These are phyloP conservation scores for Ochropacha duplaris DNA, from an alignment of 2,888 invertebrate genomes.

Conservation along the genomic window DNA sequence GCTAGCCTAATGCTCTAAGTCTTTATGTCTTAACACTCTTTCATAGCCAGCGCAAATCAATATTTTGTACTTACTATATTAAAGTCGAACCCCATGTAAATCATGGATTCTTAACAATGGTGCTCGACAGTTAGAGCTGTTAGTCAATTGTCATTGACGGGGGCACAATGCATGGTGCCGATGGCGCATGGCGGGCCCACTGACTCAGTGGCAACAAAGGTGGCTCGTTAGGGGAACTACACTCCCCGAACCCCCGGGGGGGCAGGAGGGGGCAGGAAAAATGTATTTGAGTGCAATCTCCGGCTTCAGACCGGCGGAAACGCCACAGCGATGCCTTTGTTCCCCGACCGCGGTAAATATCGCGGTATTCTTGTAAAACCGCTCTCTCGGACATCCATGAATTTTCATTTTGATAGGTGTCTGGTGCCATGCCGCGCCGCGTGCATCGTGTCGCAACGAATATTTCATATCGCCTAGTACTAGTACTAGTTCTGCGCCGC, in stretches of 20 bases:
- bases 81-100: not conserved
- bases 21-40: not conserved
- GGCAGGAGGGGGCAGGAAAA: constrained; percentile 31
- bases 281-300: constrained; percentile 61
- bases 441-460: not conserved
- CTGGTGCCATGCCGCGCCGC: not conserved
- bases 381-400: constrained; percentile 3
- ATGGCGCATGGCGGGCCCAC: constrained; percentile 15
- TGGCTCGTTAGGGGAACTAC: constrained; percentile 33
- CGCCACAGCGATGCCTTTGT: constrained; percentile 30
- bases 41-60: not conserved
- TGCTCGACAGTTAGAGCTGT: not conserved
- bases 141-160: not conserved
- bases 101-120: not conserved
- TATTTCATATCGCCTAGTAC: constrained; percentile 2
- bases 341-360: constrained; percentile 20
- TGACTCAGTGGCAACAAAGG: constrained; percentile 32
- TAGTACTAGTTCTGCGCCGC: too few relatives aligned
- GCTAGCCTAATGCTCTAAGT: too few relatives aligned
- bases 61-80: not conserved
- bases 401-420: constrained; percentile 4
- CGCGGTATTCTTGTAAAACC: constrained; percentile 12
- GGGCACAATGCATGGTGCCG: constrained; percentile 20
- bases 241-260: not conserved
- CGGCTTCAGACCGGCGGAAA: constrained; percentile 33